A percentile compares a stretch with the other conserved stretches of the same genome.
These are phyloP conservation scores for Tapirus indicus DNA, from an alignment of 2,797 vertebrate genomes.

Conservation along the genomic window DNA sequence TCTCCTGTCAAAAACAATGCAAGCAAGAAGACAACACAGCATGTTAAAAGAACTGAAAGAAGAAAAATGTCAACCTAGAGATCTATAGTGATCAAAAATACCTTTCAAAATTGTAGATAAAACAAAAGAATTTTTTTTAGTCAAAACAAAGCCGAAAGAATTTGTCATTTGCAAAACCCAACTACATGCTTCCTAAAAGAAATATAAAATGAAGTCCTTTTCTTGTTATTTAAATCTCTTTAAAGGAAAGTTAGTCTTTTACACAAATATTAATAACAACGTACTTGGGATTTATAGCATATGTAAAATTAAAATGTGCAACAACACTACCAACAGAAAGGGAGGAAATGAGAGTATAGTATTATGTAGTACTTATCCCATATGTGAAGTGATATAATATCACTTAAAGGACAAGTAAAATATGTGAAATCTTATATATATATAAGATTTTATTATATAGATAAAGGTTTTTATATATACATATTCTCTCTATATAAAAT, in stretches of 20 bases:
- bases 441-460: no score
- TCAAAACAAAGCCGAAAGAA: not conserved
- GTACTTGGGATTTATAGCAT: not conserved
- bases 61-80: not conserved
- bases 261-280: not conserved
- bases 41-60: not conserved
- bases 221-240: not conserved
- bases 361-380: not conserved
- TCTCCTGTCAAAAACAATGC: not conserved
- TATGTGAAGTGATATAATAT: not conserved
- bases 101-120: not conserved
- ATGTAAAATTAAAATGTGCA: not conserved
- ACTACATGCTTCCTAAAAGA: not conserved
- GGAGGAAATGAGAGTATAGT: not conserved
- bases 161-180: not conserved
- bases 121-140: not conserved
- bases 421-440: not conserved
- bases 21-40: not conserved
- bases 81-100: not conserved
- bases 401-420: not conserved
- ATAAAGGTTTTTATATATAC: not conserved
- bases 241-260: not conserved
- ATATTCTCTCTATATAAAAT: not conserved
- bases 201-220: not conserved
- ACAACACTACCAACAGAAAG: not conserved